Evolutionary conservation across 2,113 vertebrate species (phyloP), one percentile per base, ranked within the genome.

Genomic region (Hiodon alosoides): DNA sequence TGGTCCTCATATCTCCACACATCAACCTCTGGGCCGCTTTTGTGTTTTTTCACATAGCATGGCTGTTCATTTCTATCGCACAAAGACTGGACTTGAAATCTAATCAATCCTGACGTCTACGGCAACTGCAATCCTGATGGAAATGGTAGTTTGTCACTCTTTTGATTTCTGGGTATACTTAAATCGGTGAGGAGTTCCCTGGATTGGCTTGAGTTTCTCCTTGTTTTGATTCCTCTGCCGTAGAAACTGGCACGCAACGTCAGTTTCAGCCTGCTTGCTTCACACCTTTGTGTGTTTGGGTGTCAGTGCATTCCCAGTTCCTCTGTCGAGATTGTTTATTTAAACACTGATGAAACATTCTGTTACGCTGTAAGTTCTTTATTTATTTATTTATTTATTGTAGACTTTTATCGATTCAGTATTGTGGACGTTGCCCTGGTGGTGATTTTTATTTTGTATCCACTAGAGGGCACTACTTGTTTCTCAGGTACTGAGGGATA

Each of bases 1-100:
- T 67, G 54, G 52, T 9, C 64, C 59, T 51, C 62, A 14, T 55
- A 16, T 62, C 61, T 74, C 57, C 7, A 31, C 53, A n/a, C 72
- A 11, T 78, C 76, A 58, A 68, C 69, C 48, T 57, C 54, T 61
- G 78, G 70, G 66, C 59, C 62, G 72, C 52, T 66, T 73, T 74
- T 55, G 65, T 57, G 57, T 16, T 31, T 74, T 61, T 69, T 70
- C 60, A 16, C 54, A 71, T 69, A 74, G 74, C 53, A 79, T 73
- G 75, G 62, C 77, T 65, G 67, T 77, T 69, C 74, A 74, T 79
- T 73, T 79, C 73, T 79, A 74, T 76, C 78, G 67, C 72, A 65
- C 70, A 71, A 73, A 77, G 83, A 71, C 78, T 67, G 78, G 77
- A 65, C 66, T 78, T 81, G 83, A 80, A 81, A 80, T 71, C 73